Evolutionary conservation across 2,888 invertebrate species (phyloP), one percentile per base, ranked within the genome.

Genomic region (Tanaodytes sp.): DNA sequence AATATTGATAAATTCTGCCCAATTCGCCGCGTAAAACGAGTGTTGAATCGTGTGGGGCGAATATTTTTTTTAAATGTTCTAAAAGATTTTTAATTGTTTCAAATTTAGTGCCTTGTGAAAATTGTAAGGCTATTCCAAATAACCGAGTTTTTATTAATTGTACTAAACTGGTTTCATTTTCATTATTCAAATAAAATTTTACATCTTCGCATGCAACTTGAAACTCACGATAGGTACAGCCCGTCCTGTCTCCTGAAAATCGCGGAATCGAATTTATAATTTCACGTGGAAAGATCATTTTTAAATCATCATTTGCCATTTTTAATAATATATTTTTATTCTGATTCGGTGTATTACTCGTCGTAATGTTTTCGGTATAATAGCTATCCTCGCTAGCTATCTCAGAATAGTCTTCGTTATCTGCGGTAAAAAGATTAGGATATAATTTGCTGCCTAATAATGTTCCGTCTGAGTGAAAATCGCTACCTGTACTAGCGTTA

Each of bases 101-200:
- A 16, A 39, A 51, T 5, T 16, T 8, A 1, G 9, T n/a, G 8
- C 39, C 27, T 16, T 37, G 51, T 16, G 39, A 20, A 4, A 27
- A n/a, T 23, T 37, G 23, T n/a, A 27, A 6, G 1, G 51, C 51
- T 6, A 20, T 14, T 0, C 51, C 51, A 1, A 11, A 12, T 15
- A 51, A 12, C 15, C 39, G 31, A 5, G 33, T 19, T 31, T 48
- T 48, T n/a, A 48, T 1, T 18, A 48, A 19, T 19, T 48, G 48
- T 1, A 30, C 16, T 1, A 48, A 19, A n/a, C 19, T 1, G 1
- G 6, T 4, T 19, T 33, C 48, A 6, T 18, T 12, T 5, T 48
- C 19, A 2, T 18, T n/a, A 0, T 31, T 15, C 9, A 48, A 16
- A 9, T 19, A 30, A 33, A 36, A 14, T 36, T 37, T 49, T 1